phyloP scores from a whole-genome alignment of 2,797 vertebrate genomes.

The Diceros bicornis region DNA sequence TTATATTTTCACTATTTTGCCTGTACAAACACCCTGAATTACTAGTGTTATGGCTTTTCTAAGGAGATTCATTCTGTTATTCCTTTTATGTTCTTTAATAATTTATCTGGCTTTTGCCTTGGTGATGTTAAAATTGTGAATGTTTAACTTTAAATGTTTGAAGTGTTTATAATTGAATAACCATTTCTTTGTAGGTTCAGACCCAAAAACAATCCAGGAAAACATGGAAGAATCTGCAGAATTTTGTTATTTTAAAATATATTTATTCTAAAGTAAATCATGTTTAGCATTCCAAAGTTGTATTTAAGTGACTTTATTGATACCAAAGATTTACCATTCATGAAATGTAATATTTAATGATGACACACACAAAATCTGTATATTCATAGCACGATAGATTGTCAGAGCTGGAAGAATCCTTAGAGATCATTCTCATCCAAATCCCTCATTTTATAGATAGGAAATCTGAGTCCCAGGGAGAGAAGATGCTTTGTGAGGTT shows the following conservation, averaged over 20 bases:
- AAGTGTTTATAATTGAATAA: not conserved
- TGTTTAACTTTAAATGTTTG: not conserved
- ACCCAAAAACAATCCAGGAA: not conserved
- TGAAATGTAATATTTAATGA: not conserved
- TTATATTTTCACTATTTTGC: not conserved
- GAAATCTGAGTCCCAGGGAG: not conserved
- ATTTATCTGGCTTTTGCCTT: not conserved
- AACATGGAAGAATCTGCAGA: not conserved
- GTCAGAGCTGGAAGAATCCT: not conserved
- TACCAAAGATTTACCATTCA: not conserved
- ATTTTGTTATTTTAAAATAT: not conserved
- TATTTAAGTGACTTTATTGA: not conserved
- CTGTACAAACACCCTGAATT: not conserved
- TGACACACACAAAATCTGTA: not conserved
- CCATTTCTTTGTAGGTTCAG: not conserved
- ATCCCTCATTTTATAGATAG: not conserved
- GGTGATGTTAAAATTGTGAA: not conserved
- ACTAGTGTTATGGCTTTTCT: not conserved
- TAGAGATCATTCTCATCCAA: not conserved
- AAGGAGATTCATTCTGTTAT: not conserved
- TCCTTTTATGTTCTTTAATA: not conserved
- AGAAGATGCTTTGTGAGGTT: not conserved
- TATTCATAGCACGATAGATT: not conserved
- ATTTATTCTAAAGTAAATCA: slow-evolving; percentile 19
- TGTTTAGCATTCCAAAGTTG: slow-evolving; percentile 11